phyloP scores from a whole-genome alignment of 2,797 vertebrate species.

The Dendrocincla tyrannina region DNA sequence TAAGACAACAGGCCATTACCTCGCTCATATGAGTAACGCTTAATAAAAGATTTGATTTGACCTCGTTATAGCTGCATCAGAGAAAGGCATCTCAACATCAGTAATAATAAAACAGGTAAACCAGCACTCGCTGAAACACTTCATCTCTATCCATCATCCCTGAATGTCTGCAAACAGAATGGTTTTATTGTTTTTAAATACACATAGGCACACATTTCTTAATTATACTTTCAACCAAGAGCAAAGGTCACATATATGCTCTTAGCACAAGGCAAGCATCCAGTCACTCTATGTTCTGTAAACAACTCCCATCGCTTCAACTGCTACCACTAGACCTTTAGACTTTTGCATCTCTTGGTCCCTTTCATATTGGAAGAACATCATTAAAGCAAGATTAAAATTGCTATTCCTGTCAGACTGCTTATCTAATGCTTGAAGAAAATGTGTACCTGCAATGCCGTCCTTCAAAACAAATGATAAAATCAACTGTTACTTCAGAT shows the following conservation, averaged over 20 bases:
- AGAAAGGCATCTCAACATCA: neutral
- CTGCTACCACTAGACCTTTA: conserved; percentile 67
- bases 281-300: conserved; percentile 11
- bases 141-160: neutral
- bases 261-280: neutral
- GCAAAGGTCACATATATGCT: neutral
- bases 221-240: conserved; percentile 59
- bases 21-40: neutral
- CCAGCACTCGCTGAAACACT: neutral
- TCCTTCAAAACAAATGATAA: conserved; percentile 47
- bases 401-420: conserved; percentile 42
- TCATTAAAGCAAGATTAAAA: conserved; percentile 64
- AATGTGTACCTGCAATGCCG: conserved; percentile 25
- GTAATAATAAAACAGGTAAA: conserved; percentile 17
- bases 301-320: conserved; percentile 55
- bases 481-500: conserved; percentile 13
- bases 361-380: conserved; percentile 47
- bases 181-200: conserved; percentile 50
- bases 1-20: neutral
- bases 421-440: conserved; percentile 52
- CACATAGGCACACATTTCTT: conserved; percentile 8
- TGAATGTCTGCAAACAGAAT: neutral
- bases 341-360: conserved; percentile 55
- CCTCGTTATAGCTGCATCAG: neutral
- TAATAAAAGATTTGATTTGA: neutral